Base-by-base conservation (phyloP, 1,140 invertebrate genomes). In the Nebria ingens region DNA sequence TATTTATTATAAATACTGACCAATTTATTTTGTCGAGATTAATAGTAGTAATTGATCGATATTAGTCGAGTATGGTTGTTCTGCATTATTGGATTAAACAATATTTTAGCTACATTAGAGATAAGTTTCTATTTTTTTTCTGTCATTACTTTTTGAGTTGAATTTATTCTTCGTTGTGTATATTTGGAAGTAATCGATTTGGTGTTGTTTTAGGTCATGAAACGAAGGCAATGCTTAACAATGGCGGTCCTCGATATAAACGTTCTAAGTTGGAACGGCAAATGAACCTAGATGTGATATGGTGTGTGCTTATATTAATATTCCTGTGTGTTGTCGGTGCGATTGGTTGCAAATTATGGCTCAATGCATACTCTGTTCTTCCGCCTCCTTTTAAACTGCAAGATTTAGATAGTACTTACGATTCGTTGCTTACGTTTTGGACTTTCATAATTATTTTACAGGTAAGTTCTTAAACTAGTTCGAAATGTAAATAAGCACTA, bases 201-300 rank as follows among this genome's bases (percentile, higher is more conserved):
- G 9, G 15, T 58, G 13, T 52, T 58, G 29, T 53, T 22, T 22
- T 61, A 87, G 89, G 94, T 60, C 92, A 94, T 72, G 94, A 98
- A 76, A 97, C 94, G 1, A 98, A 98, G 76, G 92, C 94, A 1
- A 94, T 98, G 91, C 79, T 98, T 17, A 98, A 97, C 71, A 98
- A 97, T 72, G 89, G 92, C 59, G 93, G 93, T 55, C 93, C 93
- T 56, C 79, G 94, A 59, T 96, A 97, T 71, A 98, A 98, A 73
- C 82, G 92, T 60, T 97, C 93, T 50, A 83, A 86, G 53, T 74
- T 98, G 52, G 96, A 98, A 72, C 79, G 85, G 58, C 84, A 89
- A 70, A 97, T 98, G 85, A 98, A 98, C 75, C 80, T 86, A 52
- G 93, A 98, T 73, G 89, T 98, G 21, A 83, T 97, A 60, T 98